Base-by-base conservation (phyloP, 2,797 vertebrate species). In the Todus mexicanus region DNA sequence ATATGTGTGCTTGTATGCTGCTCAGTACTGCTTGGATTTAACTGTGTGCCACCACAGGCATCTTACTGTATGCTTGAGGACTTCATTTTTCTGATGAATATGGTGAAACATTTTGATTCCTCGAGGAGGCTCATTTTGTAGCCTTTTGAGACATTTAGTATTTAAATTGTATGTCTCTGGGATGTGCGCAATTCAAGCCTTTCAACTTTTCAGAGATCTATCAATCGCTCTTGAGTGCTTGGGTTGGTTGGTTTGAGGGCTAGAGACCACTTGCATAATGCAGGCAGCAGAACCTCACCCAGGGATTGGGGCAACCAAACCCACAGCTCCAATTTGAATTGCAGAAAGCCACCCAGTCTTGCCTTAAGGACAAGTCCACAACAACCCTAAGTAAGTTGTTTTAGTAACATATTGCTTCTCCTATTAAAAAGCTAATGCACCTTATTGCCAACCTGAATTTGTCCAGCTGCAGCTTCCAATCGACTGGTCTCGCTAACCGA, bases 51-150 rank as follows among this genome's bases (percentile, higher is more conserved):
- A 72, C 54, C 60, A 77, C 22, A 50, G 68, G 33, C 31, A 12
- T 25, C 18, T 40, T 83, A 35, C 51, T 6, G 1, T n/a, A 37
- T 57, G 43, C 68, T 54, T 66, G 50, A 72, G 63, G 38, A 86
- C 80, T 88, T 86, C 35, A 60, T 88, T 90, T 85, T 92, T 72
- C 51, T 71, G 23, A 76, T 13, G 9, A 84, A 40, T 68, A 54
- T 35, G 20, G 60, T 64, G 60, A 90, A 90, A 92, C 4, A 1
- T 60, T 78, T 60, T 42, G 35, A 50, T 94, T 88, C 38, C 37
- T 42, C 57, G 48, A 33, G 56, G 53, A 87, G 22, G 18, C 20
- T 87, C 35, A 38, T 75, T 96, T 51, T n/a, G 8, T 21, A n/a
- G 29, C 17, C 73, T 38, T 85, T 90, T 90, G 69, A 75, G 71